Percentiles rank a stretch among this genome's conserved stretches.
Conservation (phyloP, 2,888 invertebrate genomes). For the Acanthococcus lagerstroemiae region DNA sequence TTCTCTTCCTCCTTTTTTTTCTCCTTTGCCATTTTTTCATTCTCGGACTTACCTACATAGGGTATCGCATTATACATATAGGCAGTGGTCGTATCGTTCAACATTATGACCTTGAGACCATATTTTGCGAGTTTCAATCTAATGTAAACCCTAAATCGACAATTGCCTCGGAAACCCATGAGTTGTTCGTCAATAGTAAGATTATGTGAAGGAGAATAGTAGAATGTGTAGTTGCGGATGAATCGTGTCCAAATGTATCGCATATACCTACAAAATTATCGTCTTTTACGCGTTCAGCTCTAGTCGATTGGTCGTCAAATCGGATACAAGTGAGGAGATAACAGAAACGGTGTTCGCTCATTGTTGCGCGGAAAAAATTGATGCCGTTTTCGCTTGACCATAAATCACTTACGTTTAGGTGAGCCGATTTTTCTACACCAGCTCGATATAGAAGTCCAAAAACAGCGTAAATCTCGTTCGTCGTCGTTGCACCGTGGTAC, state of each 20-base stretch:
- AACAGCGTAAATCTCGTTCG: background rate
- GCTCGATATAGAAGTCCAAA: background rate
- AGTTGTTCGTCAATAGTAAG: background rate
- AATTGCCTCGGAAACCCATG: background rate
- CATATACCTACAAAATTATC: constrained; percentile 5
- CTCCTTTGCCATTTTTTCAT: background rate
- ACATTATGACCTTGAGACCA: constrained; percentile 12
- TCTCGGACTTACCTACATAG: too few relatives aligned
- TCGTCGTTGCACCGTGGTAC: background rate
- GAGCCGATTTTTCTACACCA: background rate
- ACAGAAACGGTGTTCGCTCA: constrained; percentile 5
- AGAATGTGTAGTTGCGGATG: background rate
- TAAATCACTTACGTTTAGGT: background rate
- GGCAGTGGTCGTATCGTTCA: background rate
- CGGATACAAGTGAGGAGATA: constrained; percentile 5
- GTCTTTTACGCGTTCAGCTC: background rate
- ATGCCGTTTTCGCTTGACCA: background rate
- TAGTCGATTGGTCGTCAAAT: constrained; percentile 10
- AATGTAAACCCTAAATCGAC: constrained; percentile 7
- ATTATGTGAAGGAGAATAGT: background rate
- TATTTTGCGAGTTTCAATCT: constrained; percentile 13
- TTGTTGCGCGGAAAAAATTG: background rate
- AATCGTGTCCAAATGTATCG: constrained; percentile 2
- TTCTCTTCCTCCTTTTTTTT: background rate
- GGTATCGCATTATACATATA: too few relatives aligned